These are phyloP conservation scores for Nothocercus julius DNA, from an alignment of 2,113 vertebrate genomes.

Conservation along the genomic window DNA sequence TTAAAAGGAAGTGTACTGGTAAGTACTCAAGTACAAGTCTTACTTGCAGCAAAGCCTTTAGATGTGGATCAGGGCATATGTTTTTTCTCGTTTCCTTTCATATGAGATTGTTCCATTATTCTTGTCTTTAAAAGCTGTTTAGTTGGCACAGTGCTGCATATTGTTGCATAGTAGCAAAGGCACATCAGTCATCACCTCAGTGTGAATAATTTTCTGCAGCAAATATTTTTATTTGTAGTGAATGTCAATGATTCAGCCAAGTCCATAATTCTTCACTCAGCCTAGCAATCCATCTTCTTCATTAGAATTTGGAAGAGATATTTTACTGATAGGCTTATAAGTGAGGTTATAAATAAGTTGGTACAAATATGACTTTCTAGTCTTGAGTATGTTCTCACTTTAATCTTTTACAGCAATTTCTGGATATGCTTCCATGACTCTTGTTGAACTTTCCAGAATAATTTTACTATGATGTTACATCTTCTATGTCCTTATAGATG, in stretches of 20 bases:
- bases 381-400: neutral
- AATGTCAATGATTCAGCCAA: neutral
- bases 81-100: slow-evolving; percentile 53
- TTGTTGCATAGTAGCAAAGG: neutral
- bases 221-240: neutral
- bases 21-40: neutral
- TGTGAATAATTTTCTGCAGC: neutral
- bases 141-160: neutral
- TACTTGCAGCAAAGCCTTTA: slow-evolving; percentile 6
- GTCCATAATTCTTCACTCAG: neutral
- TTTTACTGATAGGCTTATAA: neutral
- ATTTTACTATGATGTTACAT: neutral
- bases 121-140: slow-evolving; percentile 14
- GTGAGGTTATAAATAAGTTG: neutral
- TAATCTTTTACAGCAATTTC: neutral
- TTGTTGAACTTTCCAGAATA: neutral
- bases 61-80: slow-evolving; percentile 15
- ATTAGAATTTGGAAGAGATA: neutral
- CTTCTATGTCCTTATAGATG: neutral
- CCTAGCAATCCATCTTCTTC: neutral
- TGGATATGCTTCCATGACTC: neutral
- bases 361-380: neutral
- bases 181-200: neutral
- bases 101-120: slow-evolving; percentile 35
- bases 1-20: neutral